Conservation (phyloP, 2,888 invertebrate genomes). For the Andrena praecox region DNA sequence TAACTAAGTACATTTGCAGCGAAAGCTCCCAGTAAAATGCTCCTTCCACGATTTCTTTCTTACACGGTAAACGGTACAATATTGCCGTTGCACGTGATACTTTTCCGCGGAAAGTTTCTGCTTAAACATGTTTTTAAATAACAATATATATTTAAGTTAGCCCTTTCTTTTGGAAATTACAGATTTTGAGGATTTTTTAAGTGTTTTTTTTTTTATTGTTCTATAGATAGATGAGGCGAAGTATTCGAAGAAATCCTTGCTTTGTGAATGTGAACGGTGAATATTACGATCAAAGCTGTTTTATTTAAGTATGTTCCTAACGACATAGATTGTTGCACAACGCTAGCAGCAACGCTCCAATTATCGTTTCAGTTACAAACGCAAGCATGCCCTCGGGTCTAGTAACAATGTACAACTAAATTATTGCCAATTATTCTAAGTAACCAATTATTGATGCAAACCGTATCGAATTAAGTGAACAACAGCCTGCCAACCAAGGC, state of each 20-base stretch:
- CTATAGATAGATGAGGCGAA: background rate
- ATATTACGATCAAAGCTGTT: background rate
- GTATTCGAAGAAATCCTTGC: background rate
- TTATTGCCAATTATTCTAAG: background rate
- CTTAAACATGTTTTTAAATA: background rate
- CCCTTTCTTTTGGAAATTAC: background rate
- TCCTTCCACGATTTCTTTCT: conserved; percentile 1
- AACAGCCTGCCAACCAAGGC: background rate
- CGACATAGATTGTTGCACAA: background rate
- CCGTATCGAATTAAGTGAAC: background rate
- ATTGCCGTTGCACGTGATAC: conserved; percentile 4
- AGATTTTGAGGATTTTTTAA: background rate
- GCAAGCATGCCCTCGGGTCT: background rate
- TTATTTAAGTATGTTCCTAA: background rate
- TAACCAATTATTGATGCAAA: background rate
- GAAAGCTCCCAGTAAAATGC: conserved; percentile 19
- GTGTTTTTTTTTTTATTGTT: background rate
- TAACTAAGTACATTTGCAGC: conserved; percentile 25
- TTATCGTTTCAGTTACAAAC: background rate
- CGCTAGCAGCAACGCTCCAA: background rate
- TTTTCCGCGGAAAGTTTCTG: background rate
- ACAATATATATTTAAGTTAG: background rate
- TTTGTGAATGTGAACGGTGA: background rate
- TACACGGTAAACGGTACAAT: conserved; percentile 4
- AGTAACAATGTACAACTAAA: background rate